Evolutionary conservation across 2,113 vertebrate genomes (phyloP).

Genomic region (Microcebus ravelobensis): DNA sequence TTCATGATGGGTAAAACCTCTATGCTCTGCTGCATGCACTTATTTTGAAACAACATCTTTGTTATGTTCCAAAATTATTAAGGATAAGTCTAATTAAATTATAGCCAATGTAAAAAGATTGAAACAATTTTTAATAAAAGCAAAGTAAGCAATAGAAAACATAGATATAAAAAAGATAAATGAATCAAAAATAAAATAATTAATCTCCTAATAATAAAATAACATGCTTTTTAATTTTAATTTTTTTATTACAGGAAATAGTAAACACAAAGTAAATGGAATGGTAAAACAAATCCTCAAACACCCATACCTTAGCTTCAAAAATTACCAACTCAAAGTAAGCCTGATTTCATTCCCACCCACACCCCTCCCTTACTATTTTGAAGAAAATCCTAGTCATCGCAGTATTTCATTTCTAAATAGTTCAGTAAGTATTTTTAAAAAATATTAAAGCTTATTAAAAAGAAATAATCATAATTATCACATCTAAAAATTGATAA

Average conservation of each 20-base stretch:
- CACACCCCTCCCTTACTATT: not conserved
- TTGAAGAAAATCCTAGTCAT: not conserved
- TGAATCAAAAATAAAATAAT: not conserved
- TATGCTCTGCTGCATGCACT: accelerated
- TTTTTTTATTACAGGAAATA: not conserved
- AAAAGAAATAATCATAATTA: not conserved
- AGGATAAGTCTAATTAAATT: not conserved
- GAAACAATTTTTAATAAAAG: not conserved
- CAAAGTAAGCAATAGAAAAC: not conserved
- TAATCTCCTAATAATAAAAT: not conserved
- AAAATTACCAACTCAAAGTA: no score
- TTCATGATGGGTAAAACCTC: not conserved
- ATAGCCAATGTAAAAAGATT: not conserved
- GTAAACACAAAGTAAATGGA: not conserved
- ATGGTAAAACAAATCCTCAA: not conserved
- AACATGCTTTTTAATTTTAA: not conserved
- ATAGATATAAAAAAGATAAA: not conserved
- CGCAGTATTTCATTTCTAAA: not conserved
- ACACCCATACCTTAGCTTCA: not conserved
- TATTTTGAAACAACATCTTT: not conserved
- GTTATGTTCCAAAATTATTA: not conserved
- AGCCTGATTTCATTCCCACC: not conserved
- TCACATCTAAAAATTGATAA: not conserved
- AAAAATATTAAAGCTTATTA: not conserved
- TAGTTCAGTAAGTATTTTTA: not conserved